phyloP scores from a whole-genome alignment of 1,140 invertebrate species.

The Drosophila guanche region DNA sequence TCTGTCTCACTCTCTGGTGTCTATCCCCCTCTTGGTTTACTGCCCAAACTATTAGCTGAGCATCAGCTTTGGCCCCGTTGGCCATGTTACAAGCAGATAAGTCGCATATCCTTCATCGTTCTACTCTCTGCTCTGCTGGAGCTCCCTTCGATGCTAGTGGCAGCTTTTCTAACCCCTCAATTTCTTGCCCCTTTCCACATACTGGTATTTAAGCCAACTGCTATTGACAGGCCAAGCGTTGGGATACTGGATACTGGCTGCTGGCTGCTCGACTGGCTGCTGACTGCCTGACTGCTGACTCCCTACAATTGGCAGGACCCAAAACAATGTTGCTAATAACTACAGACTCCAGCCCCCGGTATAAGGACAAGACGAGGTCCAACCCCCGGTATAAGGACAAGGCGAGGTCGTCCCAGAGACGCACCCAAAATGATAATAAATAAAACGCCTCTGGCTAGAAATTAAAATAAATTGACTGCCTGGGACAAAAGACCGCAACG shows the following conservation, averaged over 20 bases:
- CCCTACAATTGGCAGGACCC: slow-evolving; percentile 63
- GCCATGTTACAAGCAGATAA: slow-evolving; percentile 70
- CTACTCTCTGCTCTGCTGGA: slow-evolving; percentile 31
- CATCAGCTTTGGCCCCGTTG: slow-evolving; percentile 47
- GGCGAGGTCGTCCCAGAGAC: background rate
- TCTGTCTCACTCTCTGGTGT: slow-evolving; percentile 36
- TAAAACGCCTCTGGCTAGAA: slow-evolving; percentile 73
- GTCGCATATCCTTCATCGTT: slow-evolving; percentile 58
- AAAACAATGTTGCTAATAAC: slow-evolving; percentile 75
- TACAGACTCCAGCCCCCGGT: slow-evolving; percentile 30
- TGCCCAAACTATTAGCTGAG: slow-evolving; percentile 51
- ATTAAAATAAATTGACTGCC: slow-evolving; percentile 82
- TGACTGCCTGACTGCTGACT: background rate
- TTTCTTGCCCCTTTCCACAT: background rate
- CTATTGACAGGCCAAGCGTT: slow-evolving; percentile 57
- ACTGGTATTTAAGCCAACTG: slow-evolving; percentile 23
- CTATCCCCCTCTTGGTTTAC: slow-evolving; percentile 20
- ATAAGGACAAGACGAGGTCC: slow-evolving; percentile 1
- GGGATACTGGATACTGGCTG: slow-evolving; percentile 4
- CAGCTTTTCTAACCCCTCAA: too few species aligned
- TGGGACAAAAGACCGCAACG: slow-evolving; percentile 62
- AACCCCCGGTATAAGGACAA: slow-evolving; percentile 5
- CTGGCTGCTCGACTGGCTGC: too few species aligned
- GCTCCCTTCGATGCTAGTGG: slow-evolving; percentile 1
- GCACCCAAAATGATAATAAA: slow-evolving; percentile 71